Conservation (phyloP, 2,888 invertebrate genomes). For the Zonitis immaculata region DNA sequence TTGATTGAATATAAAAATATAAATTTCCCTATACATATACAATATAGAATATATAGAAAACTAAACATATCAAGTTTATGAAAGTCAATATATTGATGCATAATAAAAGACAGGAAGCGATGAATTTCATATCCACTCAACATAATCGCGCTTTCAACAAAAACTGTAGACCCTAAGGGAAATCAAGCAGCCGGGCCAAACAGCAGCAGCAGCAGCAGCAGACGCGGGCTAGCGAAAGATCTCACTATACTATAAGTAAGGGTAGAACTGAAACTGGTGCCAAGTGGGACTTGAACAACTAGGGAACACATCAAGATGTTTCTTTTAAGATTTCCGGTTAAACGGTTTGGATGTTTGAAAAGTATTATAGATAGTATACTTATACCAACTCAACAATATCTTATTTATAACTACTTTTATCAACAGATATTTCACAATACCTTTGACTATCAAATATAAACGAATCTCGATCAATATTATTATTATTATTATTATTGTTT, state of each 20-base stretch:
- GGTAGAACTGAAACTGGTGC: conserved; percentile 36
- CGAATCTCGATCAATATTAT: not conserved
- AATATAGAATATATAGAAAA: too few relatives aligned
- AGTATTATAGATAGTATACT: conserved; percentile 12
- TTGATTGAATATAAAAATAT: too few relatives aligned
- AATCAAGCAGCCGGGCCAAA: conserved; percentile 40
- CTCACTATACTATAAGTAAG: conserved; percentile 5
- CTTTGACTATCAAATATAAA: not conserved
- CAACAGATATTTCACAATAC: not conserved
- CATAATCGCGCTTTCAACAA: conserved; percentile 46
- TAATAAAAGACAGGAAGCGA: conserved; percentile 32
- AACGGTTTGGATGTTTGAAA: conserved; percentile 16
- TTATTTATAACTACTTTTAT: not conserved
- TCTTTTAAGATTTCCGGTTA: conserved; percentile 36
- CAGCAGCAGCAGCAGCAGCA: too few relatives aligned
- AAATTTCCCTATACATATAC: too few relatives aligned
- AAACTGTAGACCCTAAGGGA: conserved; percentile 47
- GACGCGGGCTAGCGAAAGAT: conserved; percentile 20
- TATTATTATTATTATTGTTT: not conserved
- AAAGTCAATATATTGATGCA: conserved; percentile 20
- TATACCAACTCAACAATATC: not conserved
- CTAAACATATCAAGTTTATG: conserved; percentile 21
- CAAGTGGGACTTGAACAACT: conserved; percentile 38
- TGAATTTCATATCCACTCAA: conserved; percentile 48
- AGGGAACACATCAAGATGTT: conserved; percentile 38